Evolutionary conservation across 2,888 invertebrate species (phyloP), one percentile per base, ranked within the genome.

Genomic region (Willowsia nigromaculata): DNA sequence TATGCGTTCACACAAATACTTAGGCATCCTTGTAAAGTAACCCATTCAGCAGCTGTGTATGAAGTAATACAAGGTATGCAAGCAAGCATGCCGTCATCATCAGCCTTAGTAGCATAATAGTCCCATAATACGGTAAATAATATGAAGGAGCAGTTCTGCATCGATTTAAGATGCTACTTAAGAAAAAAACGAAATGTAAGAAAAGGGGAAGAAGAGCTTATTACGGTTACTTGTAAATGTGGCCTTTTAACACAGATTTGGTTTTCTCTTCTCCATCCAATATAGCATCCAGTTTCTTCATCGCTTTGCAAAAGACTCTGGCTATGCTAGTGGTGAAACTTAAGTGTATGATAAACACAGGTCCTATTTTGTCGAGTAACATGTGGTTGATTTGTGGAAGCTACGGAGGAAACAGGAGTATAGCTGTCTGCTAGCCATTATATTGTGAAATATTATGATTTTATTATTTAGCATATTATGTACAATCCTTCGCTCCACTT

Each of bases 331-430:
- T 76, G 50, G 76, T 33, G 30, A 27, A 76, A 47, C 47, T 50
- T 50, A 53, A 76, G 76, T 76, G 76, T 76, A 50, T 53, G 76
- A 76, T 76, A 50, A 50, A 76, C 30, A 76, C 30, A 27, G 15
- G 50, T 22, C 9, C 27, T 76, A 30, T 53, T 53, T 27, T 76
- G 27, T 76, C 76, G 76, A 76, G 76, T 76, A 76, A 76, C 76
- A 76, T 76, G 76, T 76, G 76, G 76, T 76, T 76, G 76, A 76
- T 76, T 76, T 76, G 76, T 76, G 76, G 76, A 50, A 22, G 27
- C 74, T 74, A 25, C 9, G 27, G 7, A 50, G n/a, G 13, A 30
- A 74, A 30, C 76, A 30, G 53, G n/a, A 50, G 9, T 43, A 22
- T 37, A 22, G 18, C 59, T 56, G 56, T 11, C 22, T 56, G 15